Percentiles rank a stretch among this genome's conserved stretches.
Evolutionary conservation across 2,113 vertebrate species (phyloP).

Genomic region (Miniopterus natalensis): DNA sequence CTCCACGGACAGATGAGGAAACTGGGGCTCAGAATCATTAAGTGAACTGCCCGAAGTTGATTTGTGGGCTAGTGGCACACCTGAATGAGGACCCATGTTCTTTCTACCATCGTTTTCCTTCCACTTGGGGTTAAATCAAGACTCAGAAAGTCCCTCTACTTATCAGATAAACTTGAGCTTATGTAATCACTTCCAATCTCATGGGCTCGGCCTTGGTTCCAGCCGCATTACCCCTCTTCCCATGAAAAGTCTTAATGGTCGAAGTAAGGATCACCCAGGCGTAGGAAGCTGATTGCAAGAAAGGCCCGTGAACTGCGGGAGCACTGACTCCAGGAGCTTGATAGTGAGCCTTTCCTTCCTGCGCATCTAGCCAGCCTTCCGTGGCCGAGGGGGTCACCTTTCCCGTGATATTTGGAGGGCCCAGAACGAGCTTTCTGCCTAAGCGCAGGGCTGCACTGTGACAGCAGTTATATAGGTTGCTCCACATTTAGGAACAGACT

Average conservation of each 20-base stretch:
- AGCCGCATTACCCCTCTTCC: neutral
- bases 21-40: neutral
- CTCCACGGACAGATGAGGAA: constrained; percentile 14
- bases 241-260: neutral
- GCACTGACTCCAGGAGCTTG: neutral
- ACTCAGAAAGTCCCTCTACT: neutral
- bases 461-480: neutral
- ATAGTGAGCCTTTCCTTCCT: neutral
- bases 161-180: neutral
- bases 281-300: neutral
- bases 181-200: neutral
- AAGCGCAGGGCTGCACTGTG: neutral
- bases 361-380: neutral
- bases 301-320: neutral
- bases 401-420: neutral
- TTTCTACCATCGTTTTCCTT: neutral
- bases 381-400: no score
- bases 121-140: neutral
- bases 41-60: neutral
- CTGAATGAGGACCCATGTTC: neutral
- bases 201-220: neutral
- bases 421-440: neutral
- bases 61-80: neutral
- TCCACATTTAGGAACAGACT: neutral
- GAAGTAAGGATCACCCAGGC: neutral